Conservation (phyloP, 35 echinoderm and acorn worm genomes). For the Chiridota heheva region DNA sequence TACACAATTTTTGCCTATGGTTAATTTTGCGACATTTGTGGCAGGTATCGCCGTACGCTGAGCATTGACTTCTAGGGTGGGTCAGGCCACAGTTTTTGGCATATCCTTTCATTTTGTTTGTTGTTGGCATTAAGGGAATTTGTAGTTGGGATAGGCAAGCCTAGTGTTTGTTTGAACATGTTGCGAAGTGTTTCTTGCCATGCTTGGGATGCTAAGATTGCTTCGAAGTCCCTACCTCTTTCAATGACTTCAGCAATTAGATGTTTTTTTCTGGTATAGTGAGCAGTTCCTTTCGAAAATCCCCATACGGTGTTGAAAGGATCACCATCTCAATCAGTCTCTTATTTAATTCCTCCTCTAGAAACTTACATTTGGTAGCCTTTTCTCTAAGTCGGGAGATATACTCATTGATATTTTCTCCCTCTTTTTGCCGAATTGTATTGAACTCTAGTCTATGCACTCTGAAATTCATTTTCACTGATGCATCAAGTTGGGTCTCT, state of each 20-base stretch:
- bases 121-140: not conserved
- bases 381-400: constrained; percentile 29
- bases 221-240: constrained; percentile 41
- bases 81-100: constrained; percentile 41
- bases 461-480: constrained; percentile 33
- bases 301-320: not conserved
- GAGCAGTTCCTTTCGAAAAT: constrained; percentile 41
- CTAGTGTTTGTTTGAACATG: too few species aligned
- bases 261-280: constrained; percentile 17
- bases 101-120: constrained; percentile 5
- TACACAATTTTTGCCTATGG: constrained; percentile 55
- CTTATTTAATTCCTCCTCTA: constrained; percentile 20
- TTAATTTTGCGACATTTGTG: constrained; percentile 27
- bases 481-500: constrained; percentile 19
- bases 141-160: not conserved
- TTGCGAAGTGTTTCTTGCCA: constrained; percentile 36
- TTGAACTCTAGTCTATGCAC: constrained; percentile 48
- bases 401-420: constrained; percentile 52
- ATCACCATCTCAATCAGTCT: constrained; percentile 43
- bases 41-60: constrained; percentile 55
- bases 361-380: constrained; percentile 33
- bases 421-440: constrained; percentile 27
- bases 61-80: constrained; percentile 50
- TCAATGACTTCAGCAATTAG: not conserved
- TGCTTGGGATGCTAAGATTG: constrained; percentile 6